Percentiles rank a stretch among this genome's conserved stretches.
These are phyloP conservation scores for Dicaeum eximium DNA, from an alignment of 2,113 vertebrate genomes.

Conservation along the genomic window DNA sequence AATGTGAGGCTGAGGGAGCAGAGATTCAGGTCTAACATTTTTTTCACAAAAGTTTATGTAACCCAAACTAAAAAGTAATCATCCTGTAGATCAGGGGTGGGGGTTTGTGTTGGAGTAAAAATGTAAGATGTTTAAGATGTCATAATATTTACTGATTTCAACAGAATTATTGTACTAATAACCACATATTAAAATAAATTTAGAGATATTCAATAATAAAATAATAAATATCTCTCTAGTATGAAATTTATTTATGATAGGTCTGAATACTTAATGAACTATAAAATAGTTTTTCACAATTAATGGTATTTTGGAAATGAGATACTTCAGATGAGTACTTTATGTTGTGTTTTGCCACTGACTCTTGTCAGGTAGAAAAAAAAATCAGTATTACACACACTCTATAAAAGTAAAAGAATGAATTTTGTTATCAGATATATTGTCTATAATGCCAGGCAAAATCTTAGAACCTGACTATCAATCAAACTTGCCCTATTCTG, in stretches of 20 bases:
- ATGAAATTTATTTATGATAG: background rate
- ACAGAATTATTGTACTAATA: background rate
- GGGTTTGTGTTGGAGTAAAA: background rate
- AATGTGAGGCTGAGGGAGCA: background rate
- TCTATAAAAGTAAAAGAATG: background rate
- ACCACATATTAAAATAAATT: background rate
- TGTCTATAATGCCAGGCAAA: background rate
- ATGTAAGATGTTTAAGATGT: background rate
- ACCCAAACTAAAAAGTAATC: background rate
- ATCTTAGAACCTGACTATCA: background rate
- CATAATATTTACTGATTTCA: background rate
- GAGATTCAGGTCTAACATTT: background rate
- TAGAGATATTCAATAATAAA: background rate
- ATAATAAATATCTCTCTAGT: background rate
- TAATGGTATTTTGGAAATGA: background rate
- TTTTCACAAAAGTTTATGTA: background rate
- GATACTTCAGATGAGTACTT: fast-evolving
- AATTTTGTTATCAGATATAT: background rate
- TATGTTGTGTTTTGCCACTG: background rate
- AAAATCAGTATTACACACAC: background rate
- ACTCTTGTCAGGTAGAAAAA: background rate
- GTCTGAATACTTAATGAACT: background rate
- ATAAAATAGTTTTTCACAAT: background rate
- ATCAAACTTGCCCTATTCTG: background rate
- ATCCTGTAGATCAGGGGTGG: background rate